These are phyloP conservation scores for Caenorhabditis plicata DNA, from an alignment of 2,888 invertebrate genomes.

Conservation along the genomic window DNA sequence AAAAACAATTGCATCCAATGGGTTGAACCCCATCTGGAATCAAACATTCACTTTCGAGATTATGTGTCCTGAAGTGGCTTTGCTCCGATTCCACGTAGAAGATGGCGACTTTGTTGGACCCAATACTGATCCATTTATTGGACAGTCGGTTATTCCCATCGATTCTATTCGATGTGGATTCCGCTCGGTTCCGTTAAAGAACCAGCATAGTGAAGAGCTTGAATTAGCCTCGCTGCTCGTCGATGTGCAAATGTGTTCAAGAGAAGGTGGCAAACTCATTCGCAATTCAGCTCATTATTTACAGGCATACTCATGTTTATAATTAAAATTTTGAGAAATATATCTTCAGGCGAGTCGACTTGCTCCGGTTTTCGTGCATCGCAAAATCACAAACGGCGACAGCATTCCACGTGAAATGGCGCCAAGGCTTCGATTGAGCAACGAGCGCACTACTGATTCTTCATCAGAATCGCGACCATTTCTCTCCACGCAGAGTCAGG, in stretches of 20 bases:
- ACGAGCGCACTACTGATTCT: conserved; percentile 22
- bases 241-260: conserved; percentile 73
- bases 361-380: conserved; percentile 35
- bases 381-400: conserved; percentile 34
- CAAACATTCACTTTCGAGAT: conserved; percentile 82
- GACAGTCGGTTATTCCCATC: conserved; percentile 89
- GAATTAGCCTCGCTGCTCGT: conserved; percentile 87
- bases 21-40: conserved; percentile 89
- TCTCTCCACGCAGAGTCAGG: conserved; percentile 13
- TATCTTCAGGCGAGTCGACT: conserved; percentile 41
- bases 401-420: conserved; percentile 35
- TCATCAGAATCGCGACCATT: conserved; percentile 23
- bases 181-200: conserved; percentile 85
- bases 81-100: conserved; percentile 74
- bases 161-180: conserved; percentile 72
- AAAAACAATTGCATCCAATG: conserved; percentile 85
- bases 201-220: conserved; percentile 86
- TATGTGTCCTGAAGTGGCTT: conserved; percentile 79
- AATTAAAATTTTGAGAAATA: background rate
- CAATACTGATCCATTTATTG: conserved; percentile 81
- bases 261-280: conserved; percentile 30
- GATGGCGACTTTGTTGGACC: conserved; percentile 98
- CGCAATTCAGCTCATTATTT: conserved; percentile 27
- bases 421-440: conserved; percentile 16
- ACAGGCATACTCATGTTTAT: conserved; percentile 9